Evolutionary conservation across 2,113 vertebrate species (phyloP).

Genomic region (Cygnus buccinator): DNA sequence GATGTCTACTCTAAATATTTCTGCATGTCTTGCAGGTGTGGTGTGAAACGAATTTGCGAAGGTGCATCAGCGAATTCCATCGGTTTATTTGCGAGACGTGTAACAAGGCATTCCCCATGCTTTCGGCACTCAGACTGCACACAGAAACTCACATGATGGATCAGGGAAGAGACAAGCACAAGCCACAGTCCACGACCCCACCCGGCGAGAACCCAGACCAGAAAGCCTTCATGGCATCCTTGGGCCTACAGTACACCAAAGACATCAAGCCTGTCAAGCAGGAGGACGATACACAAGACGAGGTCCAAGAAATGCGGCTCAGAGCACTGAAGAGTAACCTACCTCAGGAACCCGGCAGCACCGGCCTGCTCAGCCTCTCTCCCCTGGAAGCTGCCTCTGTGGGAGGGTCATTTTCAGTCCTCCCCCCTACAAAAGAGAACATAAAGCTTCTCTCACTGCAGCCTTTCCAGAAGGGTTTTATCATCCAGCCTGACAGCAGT

Average conservation of each 20-base stretch:
- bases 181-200: slow-evolving; percentile 18
- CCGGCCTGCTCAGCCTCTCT: slow-evolving; percentile 81
- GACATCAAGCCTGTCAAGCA: slow-evolving; percentile 79
- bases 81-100: slow-evolving; percentile 91
- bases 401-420: slow-evolving; percentile 81
- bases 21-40: slow-evolving; percentile 83
- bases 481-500: slow-evolving; percentile 89
- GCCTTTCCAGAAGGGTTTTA: slow-evolving; percentile 91
- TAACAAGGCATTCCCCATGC: slow-evolving; percentile 96
- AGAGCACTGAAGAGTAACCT: slow-evolving; percentile 88
- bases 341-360: slow-evolving; percentile 87
- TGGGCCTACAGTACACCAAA: slow-evolving; percentile 90
- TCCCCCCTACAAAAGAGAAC: slow-evolving; percentile 83
- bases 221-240: slow-evolving; percentile 85
- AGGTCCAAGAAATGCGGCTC: slow-evolving; percentile 88
- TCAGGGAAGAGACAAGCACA: slow-evolving; percentile 70
- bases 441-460: slow-evolving; percentile 89
- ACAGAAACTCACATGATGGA: slow-evolving; percentile 68
- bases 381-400: slow-evolving; percentile 83
- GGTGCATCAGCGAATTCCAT: slow-evolving; percentile 93
- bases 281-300: slow-evolving; percentile 81
- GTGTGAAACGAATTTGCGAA: slow-evolving; percentile 95
- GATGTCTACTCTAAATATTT: background rate
- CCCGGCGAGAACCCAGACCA: slow-evolving; percentile 70
- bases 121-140: slow-evolving; percentile 88